phyloP scores from a whole-genome alignment of 23 tunicate genomes.

The Halocynthia roretzi region DNA sequence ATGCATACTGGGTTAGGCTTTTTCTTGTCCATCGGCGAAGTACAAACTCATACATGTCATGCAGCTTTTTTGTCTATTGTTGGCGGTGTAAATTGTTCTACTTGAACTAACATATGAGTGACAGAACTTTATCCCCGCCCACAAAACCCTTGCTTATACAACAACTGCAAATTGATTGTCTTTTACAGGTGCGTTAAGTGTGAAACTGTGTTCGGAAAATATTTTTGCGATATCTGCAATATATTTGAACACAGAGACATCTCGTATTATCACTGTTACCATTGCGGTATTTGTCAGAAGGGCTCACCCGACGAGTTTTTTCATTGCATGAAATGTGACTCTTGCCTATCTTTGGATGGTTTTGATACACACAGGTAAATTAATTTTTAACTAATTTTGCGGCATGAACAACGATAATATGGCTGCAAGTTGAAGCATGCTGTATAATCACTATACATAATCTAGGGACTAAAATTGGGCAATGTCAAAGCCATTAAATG shows the following conservation, averaged over 20 bases:
- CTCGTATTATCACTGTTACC: constrained; percentile 2
- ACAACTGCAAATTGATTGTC: background rate
- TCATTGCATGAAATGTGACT: constrained; percentile 15
- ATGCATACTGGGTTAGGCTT: no score
- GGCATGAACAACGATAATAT: no score
- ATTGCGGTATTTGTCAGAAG: constrained; percentile 6
- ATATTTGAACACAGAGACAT: background rate
- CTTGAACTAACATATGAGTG: no score
- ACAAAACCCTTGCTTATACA: no score
- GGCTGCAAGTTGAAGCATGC: no score
- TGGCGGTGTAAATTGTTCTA: no score
- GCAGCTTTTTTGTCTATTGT: no score
- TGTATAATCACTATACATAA: no score
- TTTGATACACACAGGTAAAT: constrained; percentile 6
- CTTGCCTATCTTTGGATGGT: background rate
- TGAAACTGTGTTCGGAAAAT: background rate
- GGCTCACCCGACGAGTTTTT: background rate
- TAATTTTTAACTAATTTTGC: background rate
- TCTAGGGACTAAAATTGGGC: no score
- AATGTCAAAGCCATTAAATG: no score
- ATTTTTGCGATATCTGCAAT: constrained; percentile 6
- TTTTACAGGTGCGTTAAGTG: background rate
- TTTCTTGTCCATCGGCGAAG: background rate
- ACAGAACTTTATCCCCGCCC: no score
- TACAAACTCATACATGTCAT: background rate